These are phyloP conservation scores for Adelphocoris suturalis DNA, from an alignment of 2,888 invertebrate genomes.

Conservation along the genomic window DNA sequence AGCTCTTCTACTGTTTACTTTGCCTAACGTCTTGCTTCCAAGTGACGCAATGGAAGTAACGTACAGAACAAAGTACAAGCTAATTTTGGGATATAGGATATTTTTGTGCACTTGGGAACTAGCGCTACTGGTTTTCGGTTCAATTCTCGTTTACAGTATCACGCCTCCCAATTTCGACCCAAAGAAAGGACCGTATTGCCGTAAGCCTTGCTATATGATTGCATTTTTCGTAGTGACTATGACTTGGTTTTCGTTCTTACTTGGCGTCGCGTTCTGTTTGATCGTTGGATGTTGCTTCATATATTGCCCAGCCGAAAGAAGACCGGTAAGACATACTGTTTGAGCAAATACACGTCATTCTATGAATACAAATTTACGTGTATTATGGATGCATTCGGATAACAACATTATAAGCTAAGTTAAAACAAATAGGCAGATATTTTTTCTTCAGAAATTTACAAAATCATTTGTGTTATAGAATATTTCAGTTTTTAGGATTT, in stretches of 20 bases:
- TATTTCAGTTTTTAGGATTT: too few species aligned
- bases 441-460: too few species aligned
- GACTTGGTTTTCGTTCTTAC: not conserved
- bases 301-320: not conserved
- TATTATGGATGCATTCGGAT: not conserved
- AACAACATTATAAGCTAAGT: not conserved
- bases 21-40: not conserved
- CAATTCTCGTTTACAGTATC: not conserved
- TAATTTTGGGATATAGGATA: not conserved
- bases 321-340: not conserved
- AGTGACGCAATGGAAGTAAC: not conserved
- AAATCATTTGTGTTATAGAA: too few species aligned
- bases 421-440: not conserved
- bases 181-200: not conserved
- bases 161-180: not conserved
- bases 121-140: not conserved
- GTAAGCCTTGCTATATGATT: not conserved
- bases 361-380: not conserved
- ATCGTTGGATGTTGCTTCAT: not conserved
- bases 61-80: not conserved
- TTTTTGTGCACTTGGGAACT: conserved; percentile 18
- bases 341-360: not conserved
- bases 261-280: not conserved
- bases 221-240: not conserved
- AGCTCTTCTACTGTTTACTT: not conserved